phyloP scores from a whole-genome alignment of 1,140 invertebrate species.

The Penaeus japonicus region DNA sequence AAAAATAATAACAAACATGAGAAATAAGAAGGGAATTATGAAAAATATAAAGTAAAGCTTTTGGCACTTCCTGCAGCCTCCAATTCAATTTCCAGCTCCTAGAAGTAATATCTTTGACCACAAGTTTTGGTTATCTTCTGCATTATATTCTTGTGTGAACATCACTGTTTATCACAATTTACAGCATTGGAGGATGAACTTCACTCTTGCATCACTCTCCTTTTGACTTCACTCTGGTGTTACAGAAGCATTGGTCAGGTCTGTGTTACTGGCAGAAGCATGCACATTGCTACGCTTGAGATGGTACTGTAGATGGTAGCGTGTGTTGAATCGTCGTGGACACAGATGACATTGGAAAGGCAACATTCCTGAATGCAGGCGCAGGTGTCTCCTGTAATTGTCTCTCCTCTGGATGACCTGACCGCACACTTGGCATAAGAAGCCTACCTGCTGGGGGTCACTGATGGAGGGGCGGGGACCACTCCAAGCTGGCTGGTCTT shows the following conservation, averaged over 20 bases:
- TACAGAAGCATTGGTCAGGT: background rate
- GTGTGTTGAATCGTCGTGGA: conserved; percentile 56
- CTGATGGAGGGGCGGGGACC: conserved; percentile 16
- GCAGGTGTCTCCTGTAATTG: conserved; percentile 62
- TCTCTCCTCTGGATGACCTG: conserved; percentile 48
- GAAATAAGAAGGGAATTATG: too few relatives aligned
- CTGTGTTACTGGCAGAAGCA: background rate
- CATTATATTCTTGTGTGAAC: too few relatives aligned
- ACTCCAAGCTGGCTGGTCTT: conserved; percentile 1
- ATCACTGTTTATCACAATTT: too few relatives aligned
- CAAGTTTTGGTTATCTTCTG: too few relatives aligned
- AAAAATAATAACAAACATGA: too few relatives aligned
- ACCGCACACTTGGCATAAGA: conserved; percentile 39
- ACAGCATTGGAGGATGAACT: too few relatives aligned
- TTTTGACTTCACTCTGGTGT: background rate
- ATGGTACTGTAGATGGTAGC: conserved; percentile 60
- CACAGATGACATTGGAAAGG: conserved; percentile 58
- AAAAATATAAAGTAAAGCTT: too few relatives aligned
- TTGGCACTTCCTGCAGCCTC: too few relatives aligned
- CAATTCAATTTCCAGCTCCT: too few relatives aligned
- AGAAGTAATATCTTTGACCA: too few relatives aligned
- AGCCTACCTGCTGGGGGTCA: conserved; percentile 38
- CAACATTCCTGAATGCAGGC: conserved; percentile 62
- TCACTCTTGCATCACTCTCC: too few relatives aligned
- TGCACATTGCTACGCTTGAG: conserved; percentile 39